Base-by-base conservation (phyloP, 2,113 vertebrate species). In the Columba janthina region DNA sequence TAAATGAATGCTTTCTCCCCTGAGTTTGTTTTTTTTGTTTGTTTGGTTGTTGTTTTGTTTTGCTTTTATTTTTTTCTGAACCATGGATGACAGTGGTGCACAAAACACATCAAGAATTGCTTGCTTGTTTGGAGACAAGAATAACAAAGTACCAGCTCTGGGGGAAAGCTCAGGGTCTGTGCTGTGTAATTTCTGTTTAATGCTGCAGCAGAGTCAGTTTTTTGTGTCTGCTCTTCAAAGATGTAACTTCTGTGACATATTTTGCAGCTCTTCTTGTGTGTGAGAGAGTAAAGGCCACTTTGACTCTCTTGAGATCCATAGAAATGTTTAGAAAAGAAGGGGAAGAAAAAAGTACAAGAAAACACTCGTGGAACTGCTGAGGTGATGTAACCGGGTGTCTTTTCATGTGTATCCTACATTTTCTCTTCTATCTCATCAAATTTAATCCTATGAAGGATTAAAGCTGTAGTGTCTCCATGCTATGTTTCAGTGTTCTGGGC, bases 71-170 rank as follows among this genome's bases (percentile, higher is more conserved):
- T 92, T 84, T 65, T 85, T 50, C 48, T 24, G 12, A 26, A 56
- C 65, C 84, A 58, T 56, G 88, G 82, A 94, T 88, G 77, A 74
- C 25, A 88, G 84, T 60, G 10, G 15, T 56, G 51, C 67, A 71
- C 42, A 64, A 70, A 77, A 65, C 11, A n/a, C 34, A 34, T 89
- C 71, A 81, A 46, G 62, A 20, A 3, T 80, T 96, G 93, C 92
- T 96, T 97, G 94, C 88, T 42, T 91, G 81, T 97, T 94, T 56
- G 31, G 83, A 96, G 77, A 94, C 81, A 96, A 96, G 95, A 94
- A 96, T 96, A 97, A 89, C 74, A 87, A 96, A 93, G 81, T 97
- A 92, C 95, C 90, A 96, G 86, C 73, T 96, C 82, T 85, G 54
- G 83, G 81, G 84, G 73, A 95, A 96, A 91, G 67, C 81, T 95